Conservation (phyloP, 37 sponge, comb jelly and placozoan genomes). For the Chondrosia reniformis region DNA sequence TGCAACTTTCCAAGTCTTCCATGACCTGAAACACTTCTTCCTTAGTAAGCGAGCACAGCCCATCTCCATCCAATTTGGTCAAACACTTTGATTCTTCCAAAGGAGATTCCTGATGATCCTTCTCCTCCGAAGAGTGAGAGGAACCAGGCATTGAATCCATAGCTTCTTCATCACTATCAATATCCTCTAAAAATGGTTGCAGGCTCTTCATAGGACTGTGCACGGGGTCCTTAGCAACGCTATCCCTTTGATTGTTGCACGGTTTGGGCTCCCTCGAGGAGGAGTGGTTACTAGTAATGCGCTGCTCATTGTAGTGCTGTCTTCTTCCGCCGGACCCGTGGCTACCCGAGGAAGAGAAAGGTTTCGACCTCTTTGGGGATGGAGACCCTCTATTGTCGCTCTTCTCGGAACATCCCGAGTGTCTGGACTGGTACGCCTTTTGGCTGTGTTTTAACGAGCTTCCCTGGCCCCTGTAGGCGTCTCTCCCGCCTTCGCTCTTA, state of each 20-base stretch:
- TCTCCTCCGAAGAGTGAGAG: neutral
- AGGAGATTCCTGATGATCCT: neutral
- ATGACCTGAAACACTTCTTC: constrained; percentile 70
- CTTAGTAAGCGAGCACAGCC: constrained; percentile 34
- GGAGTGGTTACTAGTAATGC: too few species aligned
- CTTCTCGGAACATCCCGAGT: neutral
- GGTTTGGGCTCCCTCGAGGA: neutral
- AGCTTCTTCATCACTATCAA: constrained; percentile 71
- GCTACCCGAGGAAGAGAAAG: neutral
- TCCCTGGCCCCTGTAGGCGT: neutral
- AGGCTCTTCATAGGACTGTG: constrained; percentile 10
- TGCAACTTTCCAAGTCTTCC: constrained; percentile 70
- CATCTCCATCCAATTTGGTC: neutral
- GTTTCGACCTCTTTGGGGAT: constrained; percentile 1
- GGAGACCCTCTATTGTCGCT: neutral
- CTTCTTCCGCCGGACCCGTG: neutral
- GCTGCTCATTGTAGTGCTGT: neutral
- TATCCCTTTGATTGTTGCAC: too few species aligned
- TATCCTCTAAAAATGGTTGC: constrained; percentile 42
- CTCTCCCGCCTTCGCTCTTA: neutral
- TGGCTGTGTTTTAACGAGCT: constrained; percentile 2
- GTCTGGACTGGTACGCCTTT: neutral
- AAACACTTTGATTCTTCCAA: neutral
- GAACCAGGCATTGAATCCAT: neutral
- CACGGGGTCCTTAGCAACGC: neutral